Percentiles rank a stretch among this genome's conserved stretches.
phyloP scores from a whole-genome alignment of 2,888 invertebrate species.

The Drosophila fungiperda region DNA sequence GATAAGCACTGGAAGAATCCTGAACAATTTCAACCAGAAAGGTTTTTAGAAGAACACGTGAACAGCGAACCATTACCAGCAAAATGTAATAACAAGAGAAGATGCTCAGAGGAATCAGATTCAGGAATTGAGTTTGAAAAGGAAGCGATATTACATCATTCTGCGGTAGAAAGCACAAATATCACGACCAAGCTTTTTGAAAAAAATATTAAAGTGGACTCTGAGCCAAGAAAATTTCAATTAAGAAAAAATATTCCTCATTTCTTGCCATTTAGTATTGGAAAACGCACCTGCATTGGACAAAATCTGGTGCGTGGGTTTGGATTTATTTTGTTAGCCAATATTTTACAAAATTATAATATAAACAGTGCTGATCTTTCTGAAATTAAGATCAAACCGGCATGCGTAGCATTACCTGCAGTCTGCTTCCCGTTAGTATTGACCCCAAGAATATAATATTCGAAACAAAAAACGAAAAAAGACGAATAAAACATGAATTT shows the following conservation, averaged over 20 bases:
- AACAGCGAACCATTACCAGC: neutral
- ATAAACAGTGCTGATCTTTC: slow-evolving; percentile 87
- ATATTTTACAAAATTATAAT: slow-evolving; percentile 90
- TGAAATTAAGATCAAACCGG: slow-evolving; percentile 87
- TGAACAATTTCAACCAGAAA: slow-evolving; percentile 89
- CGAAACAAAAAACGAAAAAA: neutral
- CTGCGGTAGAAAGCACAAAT: neutral
- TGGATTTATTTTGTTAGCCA: slow-evolving; percentile 90
- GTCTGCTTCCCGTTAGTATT: slow-evolving; percentile 89
- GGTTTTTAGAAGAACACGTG: slow-evolving; percentile 87
- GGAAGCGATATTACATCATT: slow-evolving; percentile 29
- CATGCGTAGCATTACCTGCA: slow-evolving; percentile 91
- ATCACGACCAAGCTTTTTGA: slow-evolving; percentile 1
- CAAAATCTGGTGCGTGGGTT: slow-evolving; percentile 92
- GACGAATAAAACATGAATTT: neutral
- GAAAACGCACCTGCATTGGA: slow-evolving; percentile 94
- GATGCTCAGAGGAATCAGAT: slow-evolving; percentile 86
- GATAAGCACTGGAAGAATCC: slow-evolving; percentile 91
- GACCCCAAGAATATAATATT: slow-evolving; percentile 78
- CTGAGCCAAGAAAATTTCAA: slow-evolving; percentile 18
- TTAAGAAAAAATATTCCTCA: slow-evolving; percentile 88
- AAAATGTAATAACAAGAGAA: slow-evolving; percentile 46
- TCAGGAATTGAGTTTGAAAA: slow-evolving; percentile 87
- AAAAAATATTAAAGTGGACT: neutral
- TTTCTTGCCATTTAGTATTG: slow-evolving; percentile 94